A percentile compares a stretch with the other conserved stretches of the same genome.
These are phyloP conservation scores for Lepidurus arcticus DNA, from an alignment of 1,140 invertebrate species.

Conservation along the genomic window DNA sequence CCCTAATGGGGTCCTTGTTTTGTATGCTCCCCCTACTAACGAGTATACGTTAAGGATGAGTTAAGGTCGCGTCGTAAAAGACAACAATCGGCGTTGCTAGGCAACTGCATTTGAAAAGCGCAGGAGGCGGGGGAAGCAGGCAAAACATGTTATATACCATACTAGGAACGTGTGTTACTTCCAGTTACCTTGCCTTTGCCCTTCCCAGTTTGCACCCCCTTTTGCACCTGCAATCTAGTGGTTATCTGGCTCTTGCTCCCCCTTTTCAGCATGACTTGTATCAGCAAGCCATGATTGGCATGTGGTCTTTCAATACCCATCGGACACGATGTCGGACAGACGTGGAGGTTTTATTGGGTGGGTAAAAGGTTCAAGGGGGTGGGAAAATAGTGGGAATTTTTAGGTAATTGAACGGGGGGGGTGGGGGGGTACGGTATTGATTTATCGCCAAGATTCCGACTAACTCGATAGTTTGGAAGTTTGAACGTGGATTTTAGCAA, in stretches of 20 bases:
- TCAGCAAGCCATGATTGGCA: slow-evolving; percentile 43
- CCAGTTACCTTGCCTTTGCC: not conserved
- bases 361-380: not conserved
- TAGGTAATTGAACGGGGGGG: not conserved
- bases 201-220: not conserved
- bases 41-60: slow-evolving; percentile 10
- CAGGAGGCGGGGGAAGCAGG: slow-evolving; percentile 12
- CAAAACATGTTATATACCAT: not conserved
- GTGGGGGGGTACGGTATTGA: not conserved
- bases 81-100: slow-evolving; percentile 12
- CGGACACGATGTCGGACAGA: not conserved
- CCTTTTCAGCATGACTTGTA: not conserved
- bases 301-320: slow-evolving; percentile 44
- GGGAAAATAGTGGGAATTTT: not conserved
- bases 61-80: not conserved
- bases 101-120: slow-evolving; percentile 23
- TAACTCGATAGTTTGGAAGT: no score
- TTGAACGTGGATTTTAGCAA: no score
- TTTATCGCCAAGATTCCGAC: no score
- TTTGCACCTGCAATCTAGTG: slow-evolving; percentile 21
- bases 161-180: not conserved
- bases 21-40: not conserved
- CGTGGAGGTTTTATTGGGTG: slow-evolving; percentile 8
- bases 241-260: not conserved
- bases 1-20: not conserved